A percentile compares a stretch with the other conserved stretches of the same genome.
Conservation (phyloP, 1,140 invertebrate species). For the Magallana gigas region DNA sequence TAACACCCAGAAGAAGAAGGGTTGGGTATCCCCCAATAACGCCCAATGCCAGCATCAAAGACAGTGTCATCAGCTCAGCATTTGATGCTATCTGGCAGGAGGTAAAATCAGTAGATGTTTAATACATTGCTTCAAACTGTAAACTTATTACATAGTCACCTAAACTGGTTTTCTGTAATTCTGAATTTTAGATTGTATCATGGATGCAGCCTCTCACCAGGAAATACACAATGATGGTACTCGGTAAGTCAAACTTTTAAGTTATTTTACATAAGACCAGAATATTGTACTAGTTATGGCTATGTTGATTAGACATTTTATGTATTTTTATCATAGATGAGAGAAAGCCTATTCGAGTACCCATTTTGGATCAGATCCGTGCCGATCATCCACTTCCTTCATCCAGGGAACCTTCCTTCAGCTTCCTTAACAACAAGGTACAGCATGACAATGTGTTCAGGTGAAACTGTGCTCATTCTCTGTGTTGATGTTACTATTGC, state of each 20-base stretch:
- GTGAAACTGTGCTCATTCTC: no score
- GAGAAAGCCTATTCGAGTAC: constrained; percentile 48
- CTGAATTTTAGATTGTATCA: constrained; percentile 67
- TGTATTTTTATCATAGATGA: constrained; percentile 15
- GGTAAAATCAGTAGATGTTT: constrained; percentile 56
- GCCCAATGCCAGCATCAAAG: constrained; percentile 74
- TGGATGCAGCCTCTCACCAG: constrained; percentile 69
- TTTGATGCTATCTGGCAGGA: constrained; percentile 76
- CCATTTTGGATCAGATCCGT: constrained; percentile 40
- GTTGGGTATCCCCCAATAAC: constrained; percentile 76
- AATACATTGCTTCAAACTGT: no score
- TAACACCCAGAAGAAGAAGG: constrained; percentile 68
- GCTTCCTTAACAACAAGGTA: constrained; percentile 41
- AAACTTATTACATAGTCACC: no score
- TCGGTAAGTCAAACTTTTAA: constrained; percentile 61
- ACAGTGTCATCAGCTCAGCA: constrained; percentile 72
- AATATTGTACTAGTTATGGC: no score
- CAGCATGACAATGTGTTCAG: no score
- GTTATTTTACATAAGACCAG: no score
- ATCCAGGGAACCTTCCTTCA: constrained; percentile 54
- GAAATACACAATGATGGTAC: constrained; percentile 67
- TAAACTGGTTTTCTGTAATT: no score
- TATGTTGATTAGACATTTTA: no score
- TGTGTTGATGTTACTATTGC: no score
- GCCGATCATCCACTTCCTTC: constrained; percentile 43